Conservation (phyloP, 2,888 invertebrate species). For the Dione juno region DNA sequence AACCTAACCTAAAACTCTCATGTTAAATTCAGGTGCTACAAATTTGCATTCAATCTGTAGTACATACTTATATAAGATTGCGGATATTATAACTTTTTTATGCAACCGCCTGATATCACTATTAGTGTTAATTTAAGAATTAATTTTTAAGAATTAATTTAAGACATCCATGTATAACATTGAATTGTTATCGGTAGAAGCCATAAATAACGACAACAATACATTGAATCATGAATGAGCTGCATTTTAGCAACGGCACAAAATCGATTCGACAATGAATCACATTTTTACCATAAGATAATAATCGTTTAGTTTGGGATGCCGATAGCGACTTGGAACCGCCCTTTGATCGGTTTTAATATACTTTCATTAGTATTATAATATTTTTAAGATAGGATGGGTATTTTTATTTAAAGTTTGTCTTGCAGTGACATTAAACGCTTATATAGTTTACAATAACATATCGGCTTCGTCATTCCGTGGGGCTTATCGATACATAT, state of each 20-base stretch:
- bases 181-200: conserved; percentile 25
- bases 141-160: too few species aligned
- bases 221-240: conserved; percentile 31
- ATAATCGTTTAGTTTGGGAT: conserved; percentile 34
- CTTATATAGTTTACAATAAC: conserved; percentile 55
- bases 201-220: conserved; percentile 40
- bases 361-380: not conserved
- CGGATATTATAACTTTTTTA: not conserved
- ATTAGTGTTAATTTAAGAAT: not conserved
- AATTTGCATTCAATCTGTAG: not conserved
- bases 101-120: too few species aligned
- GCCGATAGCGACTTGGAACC: conserved; percentile 49
- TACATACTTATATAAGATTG: not conserved
- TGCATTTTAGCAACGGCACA: conserved; percentile 30
- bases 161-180: conserved; percentile 5
- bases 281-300: conserved; percentile 38
- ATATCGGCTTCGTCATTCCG: conserved; percentile 68
- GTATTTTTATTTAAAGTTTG: conserved; percentile 53
- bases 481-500: conserved; percentile 49
- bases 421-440: conserved; percentile 51
- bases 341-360: conserved; percentile 44
- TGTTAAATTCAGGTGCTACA: not conserved
- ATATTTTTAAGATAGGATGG: conserved; percentile 45
- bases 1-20: conserved; percentile 7
- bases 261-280: conserved; percentile 43